Conservation (phyloP, 1,140 invertebrate genomes). For the Drosophila simulans region DNA sequence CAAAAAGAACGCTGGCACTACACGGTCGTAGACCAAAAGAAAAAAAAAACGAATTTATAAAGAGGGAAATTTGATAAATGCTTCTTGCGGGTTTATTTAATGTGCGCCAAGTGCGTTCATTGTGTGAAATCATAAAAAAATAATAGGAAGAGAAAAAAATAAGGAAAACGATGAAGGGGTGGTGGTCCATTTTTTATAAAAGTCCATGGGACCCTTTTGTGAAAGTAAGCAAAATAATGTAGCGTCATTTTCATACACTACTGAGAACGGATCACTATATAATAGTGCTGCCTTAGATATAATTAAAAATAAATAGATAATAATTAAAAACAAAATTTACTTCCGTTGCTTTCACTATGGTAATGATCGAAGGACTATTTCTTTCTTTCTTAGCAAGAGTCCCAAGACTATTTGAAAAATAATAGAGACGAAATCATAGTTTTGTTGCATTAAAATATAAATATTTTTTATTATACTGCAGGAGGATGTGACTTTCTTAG, state of each 20-base stretch:
- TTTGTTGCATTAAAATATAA: too few relatives aligned
- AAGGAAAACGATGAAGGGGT: slow-evolving; percentile 12
- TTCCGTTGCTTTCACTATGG: too few relatives aligned
- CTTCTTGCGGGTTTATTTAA: slow-evolving; percentile 78
- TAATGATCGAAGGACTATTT: too few relatives aligned
- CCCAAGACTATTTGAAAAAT: too few relatives aligned
- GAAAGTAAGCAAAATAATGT: slow-evolving; percentile 37
- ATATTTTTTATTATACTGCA: too few relatives aligned
- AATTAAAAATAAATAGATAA: too few relatives aligned
- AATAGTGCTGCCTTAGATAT: too few relatives aligned
- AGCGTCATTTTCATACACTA: slow-evolving; percentile 33
- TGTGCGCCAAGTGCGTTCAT: slow-evolving; percentile 76
- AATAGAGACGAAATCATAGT: too few relatives aligned
- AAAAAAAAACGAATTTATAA: slow-evolving; percentile 51
- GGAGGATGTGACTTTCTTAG: too few relatives aligned
- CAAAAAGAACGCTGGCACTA: slow-evolving; percentile 27
- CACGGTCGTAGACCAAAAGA: slow-evolving; percentile 27
- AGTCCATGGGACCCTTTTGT: slow-evolving; percentile 3
- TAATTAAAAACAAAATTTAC: too few relatives aligned
- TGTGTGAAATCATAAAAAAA: slow-evolving; percentile 75
- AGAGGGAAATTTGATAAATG: slow-evolving; percentile 77
- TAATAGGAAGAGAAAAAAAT: slow-evolving; percentile 16
- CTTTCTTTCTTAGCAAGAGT: too few relatives aligned
- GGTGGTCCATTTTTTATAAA: slow-evolving; percentile 13
- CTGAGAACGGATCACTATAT: too few relatives aligned